Evolutionary conservation across 2,113 vertebrate genomes (phyloP).

Genomic region (Odocoileus hemionus): DNA sequence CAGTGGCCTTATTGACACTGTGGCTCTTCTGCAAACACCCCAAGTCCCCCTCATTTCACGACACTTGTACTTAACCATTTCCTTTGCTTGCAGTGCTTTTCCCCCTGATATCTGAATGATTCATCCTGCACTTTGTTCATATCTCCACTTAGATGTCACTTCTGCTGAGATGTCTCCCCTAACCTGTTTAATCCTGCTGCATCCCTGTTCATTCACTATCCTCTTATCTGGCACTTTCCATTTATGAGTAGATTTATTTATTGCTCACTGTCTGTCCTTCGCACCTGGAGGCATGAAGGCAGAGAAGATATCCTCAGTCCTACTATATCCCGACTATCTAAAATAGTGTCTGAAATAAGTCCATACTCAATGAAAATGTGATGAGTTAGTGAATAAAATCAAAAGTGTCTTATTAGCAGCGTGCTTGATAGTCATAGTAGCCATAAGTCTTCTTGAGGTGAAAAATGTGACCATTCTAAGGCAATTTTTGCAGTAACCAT

Average conservation of each 20-base stretch:
- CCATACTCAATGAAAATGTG: not conserved
- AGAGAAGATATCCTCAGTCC: not conserved
- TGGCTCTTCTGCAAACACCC: not conserved
- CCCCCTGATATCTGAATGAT: not conserved
- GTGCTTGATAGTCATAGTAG: not conserved
- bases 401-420: not conserved
- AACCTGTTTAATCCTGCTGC: not conserved
- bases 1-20: not conserved
- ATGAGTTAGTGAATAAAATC: not conserved
- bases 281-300: not conserved
- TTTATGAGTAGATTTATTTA: not conserved
- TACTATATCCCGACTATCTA: not conserved
- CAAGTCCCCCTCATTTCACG: not conserved
- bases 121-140: not conserved
- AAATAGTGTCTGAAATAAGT: not conserved
- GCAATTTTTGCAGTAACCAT: not conserved
- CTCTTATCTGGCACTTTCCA: not conserved
- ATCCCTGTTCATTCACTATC: not conserved
- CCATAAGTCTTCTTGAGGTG: not conserved
- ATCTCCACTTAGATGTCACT: not conserved
- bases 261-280: not conserved
- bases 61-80: not conserved
- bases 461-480: not conserved
- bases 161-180: not conserved
- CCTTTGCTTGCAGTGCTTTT: not conserved